Evolutionary conservation across 2,113 vertebrate species (phyloP), one percentile per base, ranked within the genome.

Genomic region (Eptesicus fuscus): DNA sequence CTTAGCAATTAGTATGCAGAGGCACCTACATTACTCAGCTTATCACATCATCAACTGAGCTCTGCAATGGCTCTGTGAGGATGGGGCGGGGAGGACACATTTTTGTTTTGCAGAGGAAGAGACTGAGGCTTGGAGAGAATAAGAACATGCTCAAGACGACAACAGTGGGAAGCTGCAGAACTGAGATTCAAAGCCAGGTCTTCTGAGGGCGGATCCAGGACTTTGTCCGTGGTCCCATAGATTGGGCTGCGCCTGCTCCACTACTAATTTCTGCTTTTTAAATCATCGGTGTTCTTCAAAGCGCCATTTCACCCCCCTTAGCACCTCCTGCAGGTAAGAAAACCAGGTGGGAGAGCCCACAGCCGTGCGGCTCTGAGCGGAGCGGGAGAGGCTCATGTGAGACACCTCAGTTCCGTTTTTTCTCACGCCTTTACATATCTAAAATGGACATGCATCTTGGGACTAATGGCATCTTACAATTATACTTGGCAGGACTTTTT

Each of bases 331-430:
- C 44, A 51, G 86, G 42, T 63, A 22, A 80, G 61, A 67, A 77
- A 61, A 51, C 40, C 59, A 86, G 49, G 67, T 2, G 7, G 61
- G 77, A 49, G 73, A 35, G 49, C 17, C 3, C 73, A 7, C 28
- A 65, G 74, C 80, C 4, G 0, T 2, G 25, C 28, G 1, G 5
- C 73, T 93, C n/a, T 30, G 37, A 49, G 28, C 1, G 32, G 63
- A n/a, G 22, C 0, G 7, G 37, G 51, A 40, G 30, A 76, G 49
- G 32, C n/a, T 11, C 25, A 25, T 0, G 1, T 4, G 7, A 13
- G 1, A 3, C 37, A 9, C 23, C 56, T 30, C 2, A 5, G 59
- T 37, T 10, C 16, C 51, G 2, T 32, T 32, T 35, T 70, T 40
- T 56, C n/a, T 74, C 40, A 40, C 4, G 13, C 9, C 22, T n/a